These are phyloP conservation scores for Protophormia terraenovae DNA, from an alignment of 2,888 invertebrate species.

Conservation along the genomic window DNA sequence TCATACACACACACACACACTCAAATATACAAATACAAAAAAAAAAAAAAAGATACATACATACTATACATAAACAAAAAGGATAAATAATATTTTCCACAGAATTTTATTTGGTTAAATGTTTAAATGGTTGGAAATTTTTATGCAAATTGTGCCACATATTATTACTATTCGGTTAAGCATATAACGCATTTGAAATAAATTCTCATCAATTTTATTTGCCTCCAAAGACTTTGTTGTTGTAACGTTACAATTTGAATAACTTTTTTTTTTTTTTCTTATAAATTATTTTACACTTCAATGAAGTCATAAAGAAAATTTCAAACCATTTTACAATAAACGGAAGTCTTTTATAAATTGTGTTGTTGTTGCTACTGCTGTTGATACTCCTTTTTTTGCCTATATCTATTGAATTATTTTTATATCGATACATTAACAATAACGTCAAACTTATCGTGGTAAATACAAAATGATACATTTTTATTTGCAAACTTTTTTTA, in stretches of 20 bases:
- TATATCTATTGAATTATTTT: background rate
- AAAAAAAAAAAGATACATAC: background rate
- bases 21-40: background rate
- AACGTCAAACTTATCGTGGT: background rate
- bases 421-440: background rate
- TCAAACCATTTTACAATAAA: background rate
- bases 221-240: conserved; percentile 8
- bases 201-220: conserved; percentile 28
- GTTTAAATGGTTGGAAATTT: conserved; percentile 2
- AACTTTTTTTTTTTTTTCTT: conserved; percentile 1
- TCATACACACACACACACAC: background rate
- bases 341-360: background rate
- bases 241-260: background rate
- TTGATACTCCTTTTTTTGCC: background rate
- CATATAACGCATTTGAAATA: background rate
- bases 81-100: background rate
- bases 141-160: conserved; percentile 15
- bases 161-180: conserved; percentile 1
- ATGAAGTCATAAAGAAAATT: conserved; percentile 15
- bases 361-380: background rate
- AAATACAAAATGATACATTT: background rate
- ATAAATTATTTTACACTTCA: conserved; percentile 2
- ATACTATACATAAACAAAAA: too few relatives aligned
- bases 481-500: background rate
- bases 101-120: background rate